Percentiles rank a stretch among this genome's conserved stretches.
Evolutionary conservation across 2,888 invertebrate genomes (phyloP).

Genomic region (Mythimna ferrago): DNA sequence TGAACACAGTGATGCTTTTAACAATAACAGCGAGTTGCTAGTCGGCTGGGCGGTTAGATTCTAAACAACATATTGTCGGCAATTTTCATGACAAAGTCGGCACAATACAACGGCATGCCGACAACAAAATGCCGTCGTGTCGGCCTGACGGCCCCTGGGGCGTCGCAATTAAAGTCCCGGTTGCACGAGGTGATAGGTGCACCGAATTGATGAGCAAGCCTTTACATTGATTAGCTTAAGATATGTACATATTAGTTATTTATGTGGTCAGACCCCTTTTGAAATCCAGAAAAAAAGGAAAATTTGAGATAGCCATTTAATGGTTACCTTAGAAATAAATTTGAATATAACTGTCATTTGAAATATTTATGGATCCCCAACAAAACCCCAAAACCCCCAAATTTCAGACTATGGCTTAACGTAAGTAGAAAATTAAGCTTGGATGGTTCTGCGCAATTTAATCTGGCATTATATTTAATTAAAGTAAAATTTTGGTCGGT

Average conservation of each 20-base stretch:
- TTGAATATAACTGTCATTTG: not conserved
- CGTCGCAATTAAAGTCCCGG: slow-evolving; percentile 85
- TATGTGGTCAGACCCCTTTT: slow-evolving; percentile 10
- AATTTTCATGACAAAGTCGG: slow-evolving; percentile 80
- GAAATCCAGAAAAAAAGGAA: not conserved
- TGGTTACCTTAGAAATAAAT: not conserved
- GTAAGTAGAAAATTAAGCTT: not conserved
- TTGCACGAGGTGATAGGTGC: slow-evolving; percentile 79
- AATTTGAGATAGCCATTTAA: not conserved
- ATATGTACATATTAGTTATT: slow-evolving; percentile 44
- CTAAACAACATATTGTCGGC: slow-evolving; percentile 78
- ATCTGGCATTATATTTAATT: not conserved
- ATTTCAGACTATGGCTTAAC: not conserved
- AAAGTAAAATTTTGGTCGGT: not conserved
- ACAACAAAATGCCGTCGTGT: slow-evolving; percentile 84
- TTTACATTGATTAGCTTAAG: slow-evolving; percentile 64
- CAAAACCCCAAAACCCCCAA: no score
- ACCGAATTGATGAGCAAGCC: slow-evolving; percentile 72
- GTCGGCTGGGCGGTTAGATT: slow-evolving; percentile 71
- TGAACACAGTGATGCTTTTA: slow-evolving; percentile 57
- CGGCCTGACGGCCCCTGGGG: slow-evolving; percentile 83
- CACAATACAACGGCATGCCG: slow-evolving; percentile 75
- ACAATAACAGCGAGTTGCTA: slow-evolving; percentile 66
- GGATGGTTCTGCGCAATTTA: not conserved
- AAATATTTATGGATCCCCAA: not conserved